Evolutionary conservation across 2,797 vertebrate genomes (phyloP), one percentile per base, ranked within the genome.

Genomic region (Microcaecilia unicolor): DNA sequence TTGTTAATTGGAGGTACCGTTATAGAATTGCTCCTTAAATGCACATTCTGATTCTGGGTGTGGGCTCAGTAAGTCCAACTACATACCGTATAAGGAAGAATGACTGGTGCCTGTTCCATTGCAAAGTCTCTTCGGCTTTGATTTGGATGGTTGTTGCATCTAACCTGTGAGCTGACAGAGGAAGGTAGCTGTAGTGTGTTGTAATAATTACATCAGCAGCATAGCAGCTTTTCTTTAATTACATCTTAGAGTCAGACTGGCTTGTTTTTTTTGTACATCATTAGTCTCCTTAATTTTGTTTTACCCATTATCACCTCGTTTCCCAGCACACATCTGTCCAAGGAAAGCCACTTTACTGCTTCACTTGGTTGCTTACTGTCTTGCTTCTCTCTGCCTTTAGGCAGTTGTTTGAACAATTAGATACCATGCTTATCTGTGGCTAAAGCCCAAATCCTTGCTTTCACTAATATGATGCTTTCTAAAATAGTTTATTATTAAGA

Each of bases 231-330:
- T 37, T 15, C 52, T 61, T 55, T 73, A 73, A 74, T 67, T 66
- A 70, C 59, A 55, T 60, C 51, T 60, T 70, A 42, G 44, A 59
- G 44, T 67, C 58, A 64, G 58, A 39, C 44, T 29, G 39, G 30
- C 64, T 51, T 50, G 55, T 70, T 69, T 62, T 69, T 62, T n/a
- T 67, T 72, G 41, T 28, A 37, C 60, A 53, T 52, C 70, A 64
- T 71, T 68, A 72, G 58, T 56, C 41, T 74, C 42, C 55, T 51
- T 57, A 64, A 61, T 47, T 37, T 42, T 14, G 7, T 45, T 55
- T 55, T 37, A 37, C 23, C 25, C 51, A 40, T 70, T 62, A 52
- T 53, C 72, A 53, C 71, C 65, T 77, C 48, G 41, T 71, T 73
- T 71, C 53, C 64, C 47, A 52, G 52, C 31, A 33, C 1, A 3